Conservation (phyloP, 2,888 invertebrate genomes). For the Watsonalla cultraria region DNA sequence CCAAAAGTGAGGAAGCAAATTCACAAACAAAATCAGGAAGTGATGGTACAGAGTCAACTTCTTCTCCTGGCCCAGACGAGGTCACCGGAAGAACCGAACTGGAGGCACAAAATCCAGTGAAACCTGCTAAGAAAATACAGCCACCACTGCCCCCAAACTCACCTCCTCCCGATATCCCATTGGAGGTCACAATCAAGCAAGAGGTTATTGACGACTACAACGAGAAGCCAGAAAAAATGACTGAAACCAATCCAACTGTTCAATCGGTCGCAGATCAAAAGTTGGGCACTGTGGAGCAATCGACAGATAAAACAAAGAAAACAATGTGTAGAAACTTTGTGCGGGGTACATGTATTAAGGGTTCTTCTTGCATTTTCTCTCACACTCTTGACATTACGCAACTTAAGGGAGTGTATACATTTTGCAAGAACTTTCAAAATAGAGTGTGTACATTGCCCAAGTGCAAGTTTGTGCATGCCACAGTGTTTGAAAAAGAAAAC, state of each 20-base stretch:
- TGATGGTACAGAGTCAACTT: neutral
- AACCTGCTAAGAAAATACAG: slow-evolving; percentile 17
- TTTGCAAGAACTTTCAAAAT: slow-evolving; percentile 58
- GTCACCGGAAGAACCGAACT: no score
- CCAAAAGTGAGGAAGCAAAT: slow-evolving; percentile 36
- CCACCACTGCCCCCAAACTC: slow-evolving; percentile 44
- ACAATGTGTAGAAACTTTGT: slow-evolving; percentile 53
- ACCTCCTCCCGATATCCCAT: slow-evolving; percentile 36
- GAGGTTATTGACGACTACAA: slow-evolving; percentile 37
- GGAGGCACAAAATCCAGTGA: slow-evolving; percentile 2
- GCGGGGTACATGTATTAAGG: slow-evolving; percentile 47
- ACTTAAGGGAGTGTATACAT: slow-evolving; percentile 45
- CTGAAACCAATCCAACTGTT: slow-evolving; percentile 4
- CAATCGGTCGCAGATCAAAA: neutral
- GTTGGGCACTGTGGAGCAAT: neutral
- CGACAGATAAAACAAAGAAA: slow-evolving; percentile 7
- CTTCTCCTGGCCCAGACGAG: neutral
- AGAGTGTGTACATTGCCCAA: slow-evolving; percentile 35
- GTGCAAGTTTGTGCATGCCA: slow-evolving; percentile 59
- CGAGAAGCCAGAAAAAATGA: neutral
- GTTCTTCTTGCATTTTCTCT: slow-evolving; percentile 40
- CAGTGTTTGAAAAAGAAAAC: slow-evolving; percentile 53
- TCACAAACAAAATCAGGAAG: slow-evolving; percentile 12
- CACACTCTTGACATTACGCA: slow-evolving; percentile 49
- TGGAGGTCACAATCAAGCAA: slow-evolving; percentile 26